A percentile compares a stretch with the other conserved stretches of the same genome.
phyloP scores from a whole-genome alignment of 92 coral and sea anemone genomes.

The Palythoa grandis region DNA sequence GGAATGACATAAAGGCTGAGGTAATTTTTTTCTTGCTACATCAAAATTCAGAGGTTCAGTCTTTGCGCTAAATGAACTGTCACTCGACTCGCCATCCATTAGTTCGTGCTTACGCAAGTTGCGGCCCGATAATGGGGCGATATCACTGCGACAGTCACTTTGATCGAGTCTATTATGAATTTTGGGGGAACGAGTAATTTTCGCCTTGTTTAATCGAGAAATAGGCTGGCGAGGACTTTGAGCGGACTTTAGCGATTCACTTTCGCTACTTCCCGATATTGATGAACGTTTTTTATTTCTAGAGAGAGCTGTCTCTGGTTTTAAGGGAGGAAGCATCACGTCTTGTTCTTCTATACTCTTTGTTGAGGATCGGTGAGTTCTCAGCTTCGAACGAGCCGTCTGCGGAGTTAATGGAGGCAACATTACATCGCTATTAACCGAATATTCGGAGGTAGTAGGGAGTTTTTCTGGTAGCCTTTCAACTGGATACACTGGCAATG shows the following conservation, averaged over 20 bases:
- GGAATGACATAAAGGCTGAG: conserved; percentile 35
- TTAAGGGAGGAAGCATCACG: conserved; percentile 77
- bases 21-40: conserved; percentile 28
- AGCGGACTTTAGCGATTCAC: conserved; percentile 21
- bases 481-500: conserved; percentile 18
- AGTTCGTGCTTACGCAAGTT: conserved; percentile 36
- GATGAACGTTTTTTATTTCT: conserved; percentile 20
- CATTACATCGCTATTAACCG: conserved; percentile 16
- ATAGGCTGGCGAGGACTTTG: conserved; percentile 55
- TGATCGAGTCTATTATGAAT: conserved; percentile 54
- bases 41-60: conserved; percentile 79
- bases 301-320: conserved; percentile 59
- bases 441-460: background rate
- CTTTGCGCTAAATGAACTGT: conserved; percentile 80
- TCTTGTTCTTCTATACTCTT: conserved; percentile 65
- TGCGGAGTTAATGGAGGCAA: conserved; percentile 45
- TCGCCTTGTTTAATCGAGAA: conserved; percentile 69
- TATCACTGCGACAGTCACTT: conserved; percentile 77
- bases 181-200: conserved; percentile 71
- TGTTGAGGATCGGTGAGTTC: conserved; percentile 54
- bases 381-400: conserved; percentile 59
- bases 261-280: conserved; percentile 34
- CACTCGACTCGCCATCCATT: conserved; percentile 73
- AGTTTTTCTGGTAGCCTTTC: background rate
- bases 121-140: conserved; percentile 45